Conservation (phyloP, 2,797 vertebrate genomes). For the Hydrophis major region DNA sequence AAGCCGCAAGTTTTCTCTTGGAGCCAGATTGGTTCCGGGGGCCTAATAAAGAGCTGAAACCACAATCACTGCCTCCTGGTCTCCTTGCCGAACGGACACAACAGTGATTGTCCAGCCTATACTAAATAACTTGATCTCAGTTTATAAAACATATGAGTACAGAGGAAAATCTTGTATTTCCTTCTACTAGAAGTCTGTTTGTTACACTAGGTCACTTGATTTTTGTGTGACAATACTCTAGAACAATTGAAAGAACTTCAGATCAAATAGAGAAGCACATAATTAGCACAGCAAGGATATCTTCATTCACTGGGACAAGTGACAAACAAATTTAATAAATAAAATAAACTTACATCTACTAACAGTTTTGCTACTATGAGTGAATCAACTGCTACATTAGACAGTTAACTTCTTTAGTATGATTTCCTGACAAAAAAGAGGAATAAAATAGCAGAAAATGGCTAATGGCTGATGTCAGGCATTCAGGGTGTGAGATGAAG, state of each 20-base stretch:
- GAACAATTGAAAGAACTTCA: not conserved
- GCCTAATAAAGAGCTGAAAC: too few relatives aligned
- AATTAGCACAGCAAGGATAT: not conserved
- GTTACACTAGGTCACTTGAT: not conserved
- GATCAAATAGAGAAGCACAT: not conserved
- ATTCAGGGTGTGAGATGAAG: not conserved
- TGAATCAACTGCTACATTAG: not conserved
- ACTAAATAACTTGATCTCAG: not conserved
- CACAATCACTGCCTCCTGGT: too few relatives aligned
- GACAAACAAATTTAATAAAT: not conserved
- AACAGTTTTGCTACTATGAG: not conserved
- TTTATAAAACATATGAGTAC: not conserved
- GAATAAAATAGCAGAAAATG: not conserved
- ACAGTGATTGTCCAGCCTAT: not conserved
- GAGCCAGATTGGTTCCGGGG: too few relatives aligned
- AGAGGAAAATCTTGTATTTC: not conserved
- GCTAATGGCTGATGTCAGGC: not conserved
- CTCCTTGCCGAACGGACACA: too few relatives aligned
- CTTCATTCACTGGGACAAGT: not conserved
- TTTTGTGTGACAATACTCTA: not conserved
- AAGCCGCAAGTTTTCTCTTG: too few relatives aligned
- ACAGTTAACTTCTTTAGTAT: not conserved
- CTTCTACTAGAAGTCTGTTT: not conserved
- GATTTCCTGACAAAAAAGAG: not conserved
- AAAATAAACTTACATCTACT: not conserved